A percentile compares a stretch with the other conserved stretches of the same genome.
These are phyloP conservation scores for Orchestia grillus DNA, from an alignment of 1,140 invertebrate species.

Conservation along the genomic window DNA sequence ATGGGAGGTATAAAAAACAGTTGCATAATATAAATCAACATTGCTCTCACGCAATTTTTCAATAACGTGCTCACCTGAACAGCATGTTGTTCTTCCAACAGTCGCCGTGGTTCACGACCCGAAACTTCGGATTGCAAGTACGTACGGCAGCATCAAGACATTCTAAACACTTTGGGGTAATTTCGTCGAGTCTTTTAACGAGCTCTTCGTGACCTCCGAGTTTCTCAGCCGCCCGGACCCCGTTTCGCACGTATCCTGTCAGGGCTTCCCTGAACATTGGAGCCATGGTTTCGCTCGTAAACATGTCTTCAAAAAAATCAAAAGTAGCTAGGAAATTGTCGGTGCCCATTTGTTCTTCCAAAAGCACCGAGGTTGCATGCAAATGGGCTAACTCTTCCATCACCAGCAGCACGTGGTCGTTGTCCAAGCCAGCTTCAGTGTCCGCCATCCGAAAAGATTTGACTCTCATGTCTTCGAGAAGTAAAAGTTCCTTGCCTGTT, in stretches of 20 bases:
- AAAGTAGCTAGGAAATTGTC: neutral
- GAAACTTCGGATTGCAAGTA: constrained; percentile 3
- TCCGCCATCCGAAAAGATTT: neutral
- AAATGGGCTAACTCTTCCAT: constrained; percentile 31
- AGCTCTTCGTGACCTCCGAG: neutral
- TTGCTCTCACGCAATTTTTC: too few relatives aligned
- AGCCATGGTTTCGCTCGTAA: neutral
- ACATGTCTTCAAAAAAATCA: neutral
- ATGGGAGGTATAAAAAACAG: too few relatives aligned
- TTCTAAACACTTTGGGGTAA: neutral
- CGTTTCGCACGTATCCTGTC: neutral
- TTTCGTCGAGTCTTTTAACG: neutral
- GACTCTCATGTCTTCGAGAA: constrained; percentile 35
- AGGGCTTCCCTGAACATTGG: neutral
- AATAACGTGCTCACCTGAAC: neutral
- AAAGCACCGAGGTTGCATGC: neutral
- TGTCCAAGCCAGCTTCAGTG: neutral
- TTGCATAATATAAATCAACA: too few relatives aligned
- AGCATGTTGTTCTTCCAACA: neutral
- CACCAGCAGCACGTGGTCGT: constrained; percentile 25
- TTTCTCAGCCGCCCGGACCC: neutral
- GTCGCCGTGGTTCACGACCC: neutral
- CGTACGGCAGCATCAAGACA: neutral
- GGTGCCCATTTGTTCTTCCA: constrained; percentile 1
- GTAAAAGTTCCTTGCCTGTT: neutral